These are phyloP conservation scores for Rambutsinella grinnellia DNA, from an alignment of 2,888 invertebrate species.

Conservation along the genomic window DNA sequence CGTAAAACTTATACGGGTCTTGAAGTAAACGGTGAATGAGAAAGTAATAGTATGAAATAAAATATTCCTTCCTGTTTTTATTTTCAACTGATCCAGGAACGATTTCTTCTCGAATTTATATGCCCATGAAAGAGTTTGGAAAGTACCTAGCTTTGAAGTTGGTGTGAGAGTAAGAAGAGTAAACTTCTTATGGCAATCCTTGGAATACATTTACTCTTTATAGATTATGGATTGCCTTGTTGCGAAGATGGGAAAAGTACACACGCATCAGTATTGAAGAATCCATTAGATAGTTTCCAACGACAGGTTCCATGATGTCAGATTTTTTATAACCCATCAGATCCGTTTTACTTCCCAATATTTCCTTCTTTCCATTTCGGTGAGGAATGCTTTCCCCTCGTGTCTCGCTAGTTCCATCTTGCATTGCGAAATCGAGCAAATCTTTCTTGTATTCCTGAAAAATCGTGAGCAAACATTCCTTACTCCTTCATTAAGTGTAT, in stretches of 20 bases:
- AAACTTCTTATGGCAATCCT: too few relatives aligned
- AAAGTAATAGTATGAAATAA: conserved; percentile 25
- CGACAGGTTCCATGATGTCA: conserved; percentile 49
- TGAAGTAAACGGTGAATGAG: not conserved
- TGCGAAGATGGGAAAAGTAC: too few relatives aligned
- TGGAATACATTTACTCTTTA: too few relatives aligned
- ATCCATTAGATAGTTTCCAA: conserved; percentile 42
- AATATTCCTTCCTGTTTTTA: conserved; percentile 49
- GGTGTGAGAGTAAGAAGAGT: too few relatives aligned
- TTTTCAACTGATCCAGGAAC: conserved; percentile 31
- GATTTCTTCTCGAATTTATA: conserved; percentile 32
- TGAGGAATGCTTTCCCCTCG: not conserved
- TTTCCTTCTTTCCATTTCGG: conserved; percentile 17
- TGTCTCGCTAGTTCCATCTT: not conserved
- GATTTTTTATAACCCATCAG: conserved; percentile 47
- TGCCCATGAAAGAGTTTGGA: conserved; percentile 1
- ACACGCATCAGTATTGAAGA: conserved; percentile 20
- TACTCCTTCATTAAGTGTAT: too few relatives aligned
- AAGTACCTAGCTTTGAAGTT: too few relatives aligned
- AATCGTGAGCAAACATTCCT: too few relatives aligned
- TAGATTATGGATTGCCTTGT: too few relatives aligned
- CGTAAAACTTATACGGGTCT: too few relatives aligned
- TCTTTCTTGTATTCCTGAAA: too few relatives aligned
- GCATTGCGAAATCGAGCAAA: conserved; percentile 6
- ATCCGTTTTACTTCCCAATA: conserved; percentile 31